Conservation (phyloP, 35 echinoderm and acorn worm species). For the Anneissia japonica region DNA sequence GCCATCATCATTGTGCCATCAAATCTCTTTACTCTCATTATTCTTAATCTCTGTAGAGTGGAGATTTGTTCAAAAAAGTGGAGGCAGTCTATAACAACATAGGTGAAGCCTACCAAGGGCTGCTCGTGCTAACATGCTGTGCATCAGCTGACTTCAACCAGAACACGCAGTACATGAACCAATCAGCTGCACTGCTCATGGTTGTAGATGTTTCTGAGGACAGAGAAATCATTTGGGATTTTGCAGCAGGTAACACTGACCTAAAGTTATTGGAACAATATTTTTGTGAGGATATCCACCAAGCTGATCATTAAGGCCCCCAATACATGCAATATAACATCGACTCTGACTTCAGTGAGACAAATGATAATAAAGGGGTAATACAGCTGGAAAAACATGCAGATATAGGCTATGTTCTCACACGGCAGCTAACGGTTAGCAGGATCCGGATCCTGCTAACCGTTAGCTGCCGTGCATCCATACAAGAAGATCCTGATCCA, state of each 20-base stretch:
- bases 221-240: background rate
- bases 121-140: slow-evolving; percentile 73
- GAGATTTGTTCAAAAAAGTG: slow-evolving; percentile 55
- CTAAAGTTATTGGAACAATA: background rate
- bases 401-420: too few relatives aligned
- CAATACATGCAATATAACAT: background rate
- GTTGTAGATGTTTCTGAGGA: slow-evolving; percentile 37
- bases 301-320: background rate
- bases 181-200: slow-evolving; percentile 42
- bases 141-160: slow-evolving; percentile 52
- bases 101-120: slow-evolving; percentile 16
- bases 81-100: slow-evolving; percentile 7
- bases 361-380: background rate
- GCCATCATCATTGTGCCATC: too few relatives aligned
- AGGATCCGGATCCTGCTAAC: too few relatives aligned
- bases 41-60: slow-evolving; percentile 24
- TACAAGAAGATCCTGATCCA: too few relatives aligned
- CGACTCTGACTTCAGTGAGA: background rate
- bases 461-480: too few relatives aligned
- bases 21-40: background rate
- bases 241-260: slow-evolving; percentile 18
- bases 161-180: slow-evolving; percentile 70
- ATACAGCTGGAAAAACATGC: background rate
- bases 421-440: too few relatives aligned
- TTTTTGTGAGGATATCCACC: background rate